Evolutionary conservation across 92 coral and sea anemone genomes (phyloP).

Genomic region (Zoanthus gigantus): DNA sequence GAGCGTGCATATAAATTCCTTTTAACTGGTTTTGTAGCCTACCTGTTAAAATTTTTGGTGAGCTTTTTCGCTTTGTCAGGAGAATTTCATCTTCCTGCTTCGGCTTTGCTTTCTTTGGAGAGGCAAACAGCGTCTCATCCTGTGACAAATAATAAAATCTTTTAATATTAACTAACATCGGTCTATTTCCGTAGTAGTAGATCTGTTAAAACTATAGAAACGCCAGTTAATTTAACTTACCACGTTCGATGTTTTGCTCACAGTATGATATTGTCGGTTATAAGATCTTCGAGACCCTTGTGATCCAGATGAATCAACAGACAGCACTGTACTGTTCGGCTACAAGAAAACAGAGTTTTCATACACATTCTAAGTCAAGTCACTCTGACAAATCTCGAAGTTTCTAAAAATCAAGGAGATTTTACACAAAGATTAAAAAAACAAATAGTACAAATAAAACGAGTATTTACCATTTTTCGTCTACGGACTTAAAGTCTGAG

Average conservation of each 20-base stretch:
- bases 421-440: background rate
- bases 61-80: slow-evolving; percentile 54
- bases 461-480: slow-evolving; percentile 22
- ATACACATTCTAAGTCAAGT: background rate
- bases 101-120: slow-evolving; percentile 88
- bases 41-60: slow-evolving; percentile 57
- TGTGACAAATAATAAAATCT: slow-evolving; percentile 22
- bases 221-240: slow-evolving; percentile 58
- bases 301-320: slow-evolving; percentile 93
- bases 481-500: background rate
- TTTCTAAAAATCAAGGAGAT: background rate
- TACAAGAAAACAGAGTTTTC: slow-evolving; percentile 32
- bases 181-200: background rate
- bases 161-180: background rate
- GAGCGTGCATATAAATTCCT: background rate
- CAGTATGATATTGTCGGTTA: slow-evolving; percentile 93
- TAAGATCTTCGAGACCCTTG: slow-evolving; percentile 90
- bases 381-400: background rate
- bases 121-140: slow-evolving; percentile 97
- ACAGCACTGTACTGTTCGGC: slow-evolving; percentile 93
- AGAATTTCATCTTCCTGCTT: slow-evolving; percentile 82
- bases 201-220: background rate
- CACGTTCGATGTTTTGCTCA: slow-evolving; percentile 96
- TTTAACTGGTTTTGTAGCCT: background rate
- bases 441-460: background rate